phyloP scores from a whole-genome alignment of 2,888 invertebrate genomes.

The Ophraella communa region DNA sequence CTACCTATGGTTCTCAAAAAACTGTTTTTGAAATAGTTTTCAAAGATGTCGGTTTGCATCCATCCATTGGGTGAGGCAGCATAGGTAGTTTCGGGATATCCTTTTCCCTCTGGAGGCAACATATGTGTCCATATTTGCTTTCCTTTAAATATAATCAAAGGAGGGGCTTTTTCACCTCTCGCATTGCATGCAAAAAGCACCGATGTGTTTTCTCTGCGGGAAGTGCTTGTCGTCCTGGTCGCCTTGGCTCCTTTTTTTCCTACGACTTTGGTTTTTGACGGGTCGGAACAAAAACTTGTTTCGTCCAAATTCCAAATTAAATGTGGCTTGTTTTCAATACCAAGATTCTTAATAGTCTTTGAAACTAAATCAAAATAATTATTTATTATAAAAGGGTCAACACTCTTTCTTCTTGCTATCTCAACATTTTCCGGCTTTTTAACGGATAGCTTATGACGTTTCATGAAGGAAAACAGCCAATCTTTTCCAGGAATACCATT shows the following conservation, averaged over 20 bases:
- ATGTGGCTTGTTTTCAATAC: too few species aligned
- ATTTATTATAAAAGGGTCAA: too few species aligned
- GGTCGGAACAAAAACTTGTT: conserved; percentile 30
- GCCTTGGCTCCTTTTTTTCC: conserved; percentile 20
- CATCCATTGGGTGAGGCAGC: conserved; percentile 31
- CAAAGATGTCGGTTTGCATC: conserved; percentile 50
- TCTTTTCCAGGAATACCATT: too few species aligned
- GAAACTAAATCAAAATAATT: too few species aligned
- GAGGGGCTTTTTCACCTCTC: conserved; percentile 1
- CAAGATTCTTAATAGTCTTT: too few species aligned
- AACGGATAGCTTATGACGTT: too few species aligned
- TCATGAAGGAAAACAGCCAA: too few species aligned
- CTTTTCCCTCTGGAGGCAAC: conserved; percentile 4
- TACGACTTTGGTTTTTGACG: conserved; percentile 30
- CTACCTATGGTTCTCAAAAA: conserved; percentile 44
- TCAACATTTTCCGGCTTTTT: too few species aligned
- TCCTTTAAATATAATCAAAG: conserved; percentile 23
- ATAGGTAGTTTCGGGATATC: conserved; percentile 22
- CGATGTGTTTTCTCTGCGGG: conserved; percentile 19
- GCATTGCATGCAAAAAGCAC: conserved; percentile 17
- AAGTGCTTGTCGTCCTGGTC: conserved; percentile 20
- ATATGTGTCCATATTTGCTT: conserved; percentile 17
- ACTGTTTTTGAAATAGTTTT: conserved; percentile 47
- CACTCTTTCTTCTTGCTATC: too few species aligned
- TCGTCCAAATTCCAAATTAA: too few species aligned